These are phyloP conservation scores for Macrophya alboannulata DNA, from an alignment of 2,888 invertebrate species.

Conservation along the genomic window DNA sequence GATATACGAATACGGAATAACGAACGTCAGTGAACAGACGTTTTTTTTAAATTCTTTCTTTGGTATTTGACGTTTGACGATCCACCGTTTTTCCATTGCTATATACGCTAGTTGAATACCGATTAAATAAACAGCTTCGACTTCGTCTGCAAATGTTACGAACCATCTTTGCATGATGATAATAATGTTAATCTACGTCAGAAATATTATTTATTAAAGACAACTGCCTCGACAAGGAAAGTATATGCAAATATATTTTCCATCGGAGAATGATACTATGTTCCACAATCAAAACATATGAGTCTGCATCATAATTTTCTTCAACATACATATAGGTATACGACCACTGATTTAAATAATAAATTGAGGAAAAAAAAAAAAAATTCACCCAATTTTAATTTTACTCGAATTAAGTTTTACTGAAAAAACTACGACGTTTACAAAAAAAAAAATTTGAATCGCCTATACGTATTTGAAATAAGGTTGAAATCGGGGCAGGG, in stretches of 20 bases:
- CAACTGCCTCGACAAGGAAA: neutral
- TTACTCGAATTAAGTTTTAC: neutral
- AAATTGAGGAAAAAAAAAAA: no score
- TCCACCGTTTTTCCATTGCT: conserved; percentile 3
- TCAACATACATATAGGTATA: neutral
- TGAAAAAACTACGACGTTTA: no score
- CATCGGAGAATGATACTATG: neutral
- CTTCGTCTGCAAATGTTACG: neutral
- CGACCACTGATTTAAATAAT: neutral
- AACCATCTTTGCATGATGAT: conserved; percentile 7
- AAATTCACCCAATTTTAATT: neutral
- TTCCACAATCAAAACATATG: neutral
- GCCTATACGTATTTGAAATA: neutral
- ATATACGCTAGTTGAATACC: conserved; percentile 17
- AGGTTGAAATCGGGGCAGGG: neutral
- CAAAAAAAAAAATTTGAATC: no score
- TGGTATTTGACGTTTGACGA: conserved; percentile 39
- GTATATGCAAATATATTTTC: neutral
- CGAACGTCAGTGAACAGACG: conserved; percentile 17
- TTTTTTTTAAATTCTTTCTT: conserved; percentile 17
- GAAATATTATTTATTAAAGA: conserved; percentile 18
- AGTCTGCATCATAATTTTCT: neutral
- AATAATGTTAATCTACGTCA: conserved; percentile 17
- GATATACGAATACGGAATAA: conserved; percentile 11
- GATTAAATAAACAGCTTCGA: neutral